Percentiles rank a stretch among this genome's conserved stretches.
Evolutionary conservation across 2,888 invertebrate genomes (phyloP).

Genomic region (Caprella mutica): DNA sequence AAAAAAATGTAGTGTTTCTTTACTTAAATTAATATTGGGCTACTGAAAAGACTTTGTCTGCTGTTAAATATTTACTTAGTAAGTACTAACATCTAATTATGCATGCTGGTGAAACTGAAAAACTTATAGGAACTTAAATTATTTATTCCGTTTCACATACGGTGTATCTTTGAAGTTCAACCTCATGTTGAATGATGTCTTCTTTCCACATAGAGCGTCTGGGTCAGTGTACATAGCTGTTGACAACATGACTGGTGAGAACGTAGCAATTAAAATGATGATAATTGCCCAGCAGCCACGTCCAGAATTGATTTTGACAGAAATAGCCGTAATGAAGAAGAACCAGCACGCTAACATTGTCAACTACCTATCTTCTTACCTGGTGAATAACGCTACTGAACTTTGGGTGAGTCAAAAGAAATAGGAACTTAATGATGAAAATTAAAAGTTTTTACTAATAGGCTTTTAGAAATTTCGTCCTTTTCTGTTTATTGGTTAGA

Average conservation of each 20-base stretch:
- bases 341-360: slow-evolving; percentile 99
- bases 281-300: slow-evolving; percentile 95
- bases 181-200: neutral
- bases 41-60: neutral
- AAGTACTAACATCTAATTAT: neutral
- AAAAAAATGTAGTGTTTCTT: too few species aligned
- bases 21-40: neutral
- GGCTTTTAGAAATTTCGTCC: too few species aligned
- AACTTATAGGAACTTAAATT: neutral
- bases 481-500: too few species aligned
- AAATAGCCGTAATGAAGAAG: slow-evolving; percentile 99
- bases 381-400: slow-evolving; percentile 63
- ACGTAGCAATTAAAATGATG: slow-evolving; percentile 99
- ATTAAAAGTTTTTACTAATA: too few species aligned
- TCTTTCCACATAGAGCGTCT: slow-evolving; percentile 57
- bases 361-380: slow-evolving; percentile 96
- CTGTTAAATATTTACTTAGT: neutral
- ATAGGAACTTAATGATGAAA: too few species aligned
- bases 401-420: slow-evolving; percentile 50
- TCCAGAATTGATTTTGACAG: slow-evolving; percentile 98
- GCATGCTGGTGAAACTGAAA: too few species aligned
- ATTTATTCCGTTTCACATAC: too few species aligned
- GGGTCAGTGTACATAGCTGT: slow-evolving; percentile 90
- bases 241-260: slow-evolving; percentile 92
- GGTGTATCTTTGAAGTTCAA: neutral